A percentile compares a stretch with the other conserved stretches of the same genome.
Evolutionary conservation across 2,797 vertebrate species (phyloP).

Genomic region (Orestias chungarensis): DNA sequence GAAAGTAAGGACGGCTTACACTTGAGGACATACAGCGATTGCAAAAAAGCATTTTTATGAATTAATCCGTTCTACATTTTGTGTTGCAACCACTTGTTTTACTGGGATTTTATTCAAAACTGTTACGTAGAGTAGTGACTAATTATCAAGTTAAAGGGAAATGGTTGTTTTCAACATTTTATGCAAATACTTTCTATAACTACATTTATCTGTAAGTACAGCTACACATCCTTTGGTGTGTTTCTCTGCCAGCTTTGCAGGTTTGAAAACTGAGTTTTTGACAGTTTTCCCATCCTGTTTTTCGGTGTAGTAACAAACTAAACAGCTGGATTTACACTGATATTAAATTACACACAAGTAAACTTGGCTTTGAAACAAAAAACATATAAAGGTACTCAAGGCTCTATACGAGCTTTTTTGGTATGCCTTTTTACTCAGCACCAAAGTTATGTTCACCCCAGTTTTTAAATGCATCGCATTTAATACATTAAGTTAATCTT

Average conservation of each 20-base stretch:
- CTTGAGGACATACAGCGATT: background rate
- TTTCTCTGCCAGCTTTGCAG: background rate
- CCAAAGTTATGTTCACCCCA: too few relatives aligned
- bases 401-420: too few relatives aligned
- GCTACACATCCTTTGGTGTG: background rate
- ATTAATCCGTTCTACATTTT: background rate
- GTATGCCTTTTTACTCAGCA: too few relatives aligned
- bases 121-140: background rate
- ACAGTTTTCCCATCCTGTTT: too few relatives aligned
- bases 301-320: too few relatives aligned
- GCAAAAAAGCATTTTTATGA: background rate
- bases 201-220: background rate
- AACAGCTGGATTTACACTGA: too few relatives aligned
- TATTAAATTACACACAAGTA: too few relatives aligned
- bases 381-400: too few relatives aligned
- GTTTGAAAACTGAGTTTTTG: background rate
- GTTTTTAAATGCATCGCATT: too few relatives aligned
- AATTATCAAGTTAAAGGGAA: background rate
- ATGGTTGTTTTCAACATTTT: background rate
- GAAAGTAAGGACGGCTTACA: slow-evolving; percentile 84
- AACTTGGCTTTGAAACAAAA: too few relatives aligned
- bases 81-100: background rate
- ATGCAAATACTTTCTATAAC: background rate
- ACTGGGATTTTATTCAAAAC: background rate
- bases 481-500: too few relatives aligned